Evolutionary conservation across 1,140 invertebrate genomes (phyloP).

Genomic region (Nephila pilipes): DNA sequence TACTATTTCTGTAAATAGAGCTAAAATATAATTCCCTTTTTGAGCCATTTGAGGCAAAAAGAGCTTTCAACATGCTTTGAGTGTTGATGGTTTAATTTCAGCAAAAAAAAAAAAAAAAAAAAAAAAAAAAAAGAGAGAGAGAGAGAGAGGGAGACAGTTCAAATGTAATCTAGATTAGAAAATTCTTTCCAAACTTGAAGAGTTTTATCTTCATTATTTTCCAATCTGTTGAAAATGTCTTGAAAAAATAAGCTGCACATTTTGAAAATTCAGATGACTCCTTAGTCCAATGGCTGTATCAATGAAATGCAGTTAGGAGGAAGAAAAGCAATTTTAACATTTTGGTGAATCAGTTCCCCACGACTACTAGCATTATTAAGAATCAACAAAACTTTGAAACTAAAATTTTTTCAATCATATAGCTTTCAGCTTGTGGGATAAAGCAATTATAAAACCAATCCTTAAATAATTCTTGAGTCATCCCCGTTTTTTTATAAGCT

Average conservation of each 20-base stretch:
- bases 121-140: too few relatives aligned
- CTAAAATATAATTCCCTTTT: too few relatives aligned
- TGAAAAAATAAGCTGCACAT: constrained; percentile 68
- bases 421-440: constrained; percentile 60
- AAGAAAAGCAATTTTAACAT: constrained; percentile 75
- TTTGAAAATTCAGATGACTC: constrained; percentile 78
- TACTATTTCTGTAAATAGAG: neutral
- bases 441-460: constrained; percentile 79
- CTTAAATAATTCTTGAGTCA: constrained; percentile 80
- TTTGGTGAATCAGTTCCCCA: constrained; percentile 64
- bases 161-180: too few relatives aligned
- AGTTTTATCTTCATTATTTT: too few relatives aligned
- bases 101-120: too few relatives aligned
- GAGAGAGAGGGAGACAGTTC: too few relatives aligned
- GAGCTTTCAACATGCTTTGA: too few relatives aligned
- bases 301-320: too few relatives aligned
- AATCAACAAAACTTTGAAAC: constrained; percentile 76
- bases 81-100: too few relatives aligned
- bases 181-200: too few relatives aligned
- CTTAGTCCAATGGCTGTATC: constrained; percentile 78
- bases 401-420: constrained; percentile 73
- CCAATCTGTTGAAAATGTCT: neutral
- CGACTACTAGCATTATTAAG: constrained; percentile 76
- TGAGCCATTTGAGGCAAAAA: too few relatives aligned
- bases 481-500: constrained; percentile 81